A percentile compares a stretch with the other conserved stretches of the same genome.
Evolutionary conservation across 2,888 invertebrate genomes (phyloP).

Genomic region (Oscheius sp.): DNA sequence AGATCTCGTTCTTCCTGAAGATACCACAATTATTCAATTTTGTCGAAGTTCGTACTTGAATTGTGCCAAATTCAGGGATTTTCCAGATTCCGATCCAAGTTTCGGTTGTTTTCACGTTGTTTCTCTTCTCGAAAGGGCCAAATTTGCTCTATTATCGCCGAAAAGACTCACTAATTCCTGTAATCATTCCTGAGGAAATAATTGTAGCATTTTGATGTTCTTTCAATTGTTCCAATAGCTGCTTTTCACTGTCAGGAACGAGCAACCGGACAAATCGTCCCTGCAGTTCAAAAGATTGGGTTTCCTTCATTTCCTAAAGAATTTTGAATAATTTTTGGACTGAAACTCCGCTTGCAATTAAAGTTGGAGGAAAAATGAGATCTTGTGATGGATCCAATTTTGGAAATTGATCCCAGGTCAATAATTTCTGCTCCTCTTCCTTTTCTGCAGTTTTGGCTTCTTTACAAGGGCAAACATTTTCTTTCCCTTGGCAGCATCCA

Average conservation of each 20-base stretch:
- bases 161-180: conserved; percentile 38
- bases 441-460: conserved; percentile 34
- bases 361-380: conserved; percentile 34
- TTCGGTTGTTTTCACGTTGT: background rate
- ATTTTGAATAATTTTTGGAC: conserved; percentile 79
- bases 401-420: conserved; percentile 81
- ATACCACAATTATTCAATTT: background rate
- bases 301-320: conserved; percentile 74
- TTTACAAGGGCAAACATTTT: conserved; percentile 45
- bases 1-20: background rate
- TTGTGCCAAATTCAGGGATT: background rate
- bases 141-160: background rate
- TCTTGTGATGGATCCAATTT: conserved; percentile 28
- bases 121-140: conserved; percentile 1
- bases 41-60: background rate
- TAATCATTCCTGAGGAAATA: conserved; percentile 52
- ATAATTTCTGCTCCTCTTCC: conserved; percentile 77
- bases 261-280: conserved; percentile 4
- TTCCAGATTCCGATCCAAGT: conserved; percentile 27
- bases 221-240: background rate
- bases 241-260: conserved; percentile 3
- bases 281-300: background rate
- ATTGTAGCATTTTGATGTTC: conserved; percentile 15
- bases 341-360: conserved; percentile 81
- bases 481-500: conserved; percentile 35